Base-by-base conservation (phyloP, 2,888 invertebrate genomes). In the Trisateles emortualis region DNA sequence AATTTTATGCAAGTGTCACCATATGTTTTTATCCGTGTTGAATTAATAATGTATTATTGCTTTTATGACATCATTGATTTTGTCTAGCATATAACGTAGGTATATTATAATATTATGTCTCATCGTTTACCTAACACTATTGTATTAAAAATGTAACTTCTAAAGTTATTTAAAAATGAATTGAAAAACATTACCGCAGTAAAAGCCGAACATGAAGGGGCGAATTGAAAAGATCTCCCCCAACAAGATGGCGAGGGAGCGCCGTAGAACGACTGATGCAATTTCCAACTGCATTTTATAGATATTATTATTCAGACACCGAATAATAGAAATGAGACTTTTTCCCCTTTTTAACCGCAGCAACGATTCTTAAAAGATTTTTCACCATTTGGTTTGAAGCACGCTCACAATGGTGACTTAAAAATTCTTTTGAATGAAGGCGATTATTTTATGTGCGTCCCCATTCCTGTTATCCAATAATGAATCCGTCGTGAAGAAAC, bases 401-500 rank as follows among this genome's bases (percentile, higher is more conserved):
- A 59, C 58, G 59, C 64, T 58, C 51, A 72, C 64, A 71, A 72
- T 60, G 57, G 49, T 51, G 46, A 55, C 52, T 52, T 50, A 13
- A 36, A 14, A 24, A 50, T 47, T 59, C 39, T 64, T 63, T 56
- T 62, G 33, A 63, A 63, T 63, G n/a, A 59, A 53, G 56, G 44
- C 43, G 14, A 41, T 33, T 45, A 48, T 64, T 72, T 65, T 58
- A 56, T 70, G 62, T 64, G 71, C 71, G 84, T 76, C 79, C 84
- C 66, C 81, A 77, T 86, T 85, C 80, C 74, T 75, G 79, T 77
- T 80, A 72, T 79, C 83, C 81, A 84, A 85, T 87, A 87, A 86
- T 82, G 83, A 76, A 81, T 86, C 83, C 85, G 83, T 81, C 80
- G 77, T 79, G 78, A 53, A 46, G 74, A 68, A 71, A 69, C 66